Evolutionary conservation across 2,888 invertebrate species (phyloP), one percentile per base, ranked within the genome.

Genomic region (Aporophyla nigra): DNA sequence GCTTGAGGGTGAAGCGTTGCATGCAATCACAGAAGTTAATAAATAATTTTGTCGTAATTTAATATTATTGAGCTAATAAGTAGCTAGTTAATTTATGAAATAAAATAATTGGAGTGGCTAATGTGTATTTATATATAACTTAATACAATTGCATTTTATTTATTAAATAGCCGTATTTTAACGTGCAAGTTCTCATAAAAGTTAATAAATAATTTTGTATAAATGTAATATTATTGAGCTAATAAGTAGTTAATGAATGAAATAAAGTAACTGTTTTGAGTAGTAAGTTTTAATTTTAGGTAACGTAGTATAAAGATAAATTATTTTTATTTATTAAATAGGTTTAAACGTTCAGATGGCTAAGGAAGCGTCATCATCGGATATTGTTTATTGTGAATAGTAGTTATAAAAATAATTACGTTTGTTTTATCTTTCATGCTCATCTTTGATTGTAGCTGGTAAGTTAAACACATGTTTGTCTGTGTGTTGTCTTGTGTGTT

Each of bases 361-460:
- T 27, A 5, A 5, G 12, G 10, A 40, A 27, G 40, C n/a, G 21
- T 21, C 27, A 51, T 74, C 16, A 33, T 49, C 7, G 14, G 5
- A 49, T 21, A 5, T 21, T 58, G 16, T 9, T 66, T 33, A 19
- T 53, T 40, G 19, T 27, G n/a, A 10, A 33, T 76, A 16, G 6
- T 53, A 10, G 27, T 24, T 33, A 40, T 33, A 24, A 63, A 77
- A 71, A 78, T 84, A 75, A 69, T 67, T 76, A 72, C 74, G 19
- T 24, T 70, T 78, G 27, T 77, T 87, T 80, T 85, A 77, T 77
- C 27, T 87, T 83, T 87, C 87, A 83, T 83, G 85, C 76, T 78
- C 62, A 80, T 77, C 84, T 74, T 63, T 86, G 80, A 82, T 77
- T 59, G 84, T 80, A 82, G 74, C 70, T 83, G 76, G 81, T 83